Conservation (phyloP, 2,888 invertebrate species). For the Melinaea marsaeus region DNA sequence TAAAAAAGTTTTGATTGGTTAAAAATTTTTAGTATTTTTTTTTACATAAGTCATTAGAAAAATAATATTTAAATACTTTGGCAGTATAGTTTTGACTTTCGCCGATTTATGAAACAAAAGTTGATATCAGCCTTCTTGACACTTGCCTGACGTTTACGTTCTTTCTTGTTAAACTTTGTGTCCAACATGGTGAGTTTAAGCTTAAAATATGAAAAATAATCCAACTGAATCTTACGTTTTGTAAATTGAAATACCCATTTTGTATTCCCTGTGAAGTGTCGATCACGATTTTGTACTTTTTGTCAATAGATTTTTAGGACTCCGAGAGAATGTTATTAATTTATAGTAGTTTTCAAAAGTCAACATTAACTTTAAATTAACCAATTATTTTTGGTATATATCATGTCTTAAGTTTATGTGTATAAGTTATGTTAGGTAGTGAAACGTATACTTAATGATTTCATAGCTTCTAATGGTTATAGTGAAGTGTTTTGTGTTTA, state of each 20-base stretch:
- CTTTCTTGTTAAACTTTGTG: constrained; percentile 62
- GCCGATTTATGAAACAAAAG: constrained; percentile 1
- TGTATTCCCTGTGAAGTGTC: not conserved
- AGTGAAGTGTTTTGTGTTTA: constrained; percentile 39
- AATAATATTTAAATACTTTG: not conserved
- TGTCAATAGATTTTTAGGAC: not conserved
- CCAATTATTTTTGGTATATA: not conserved
- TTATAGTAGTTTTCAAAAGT: not conserved
- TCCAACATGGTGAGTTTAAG: constrained; percentile 70
- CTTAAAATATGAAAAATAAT: constrained; percentile 42
- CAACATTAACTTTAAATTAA: not conserved
- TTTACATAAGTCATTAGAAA: not conserved
- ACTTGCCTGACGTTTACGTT: constrained; percentile 31
- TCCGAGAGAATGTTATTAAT: not conserved
- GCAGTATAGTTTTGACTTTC: not conserved
- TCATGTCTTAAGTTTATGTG: too few relatives aligned
- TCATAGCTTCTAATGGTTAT: not conserved
- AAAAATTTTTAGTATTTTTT: too few relatives aligned
- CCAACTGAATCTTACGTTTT: constrained; percentile 46
- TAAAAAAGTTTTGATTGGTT: too few relatives aligned
- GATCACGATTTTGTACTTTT: not conserved
- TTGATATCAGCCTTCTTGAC: constrained; percentile 16
- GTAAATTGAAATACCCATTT: not conserved
- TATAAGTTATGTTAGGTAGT: too few relatives aligned
- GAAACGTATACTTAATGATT: not conserved